Evolutionary conservation across 2,113 vertebrate genomes (phyloP), one percentile per base, ranked within the genome.

Genomic region (Herpailurus yagouaroundi): DNA sequence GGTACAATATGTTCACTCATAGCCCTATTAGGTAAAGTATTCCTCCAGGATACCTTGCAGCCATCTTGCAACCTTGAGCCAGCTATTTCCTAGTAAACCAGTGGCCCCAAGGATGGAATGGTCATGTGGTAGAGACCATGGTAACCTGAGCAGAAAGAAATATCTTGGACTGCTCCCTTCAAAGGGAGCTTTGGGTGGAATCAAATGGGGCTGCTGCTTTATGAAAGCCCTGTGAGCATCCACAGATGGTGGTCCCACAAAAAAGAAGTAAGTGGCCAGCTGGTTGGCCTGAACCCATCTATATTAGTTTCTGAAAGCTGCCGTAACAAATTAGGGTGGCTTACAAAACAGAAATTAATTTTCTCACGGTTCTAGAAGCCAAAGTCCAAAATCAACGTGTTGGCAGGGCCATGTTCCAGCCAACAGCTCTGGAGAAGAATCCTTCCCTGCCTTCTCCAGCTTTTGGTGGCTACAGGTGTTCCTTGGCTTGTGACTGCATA

Each of bases 261-360:
- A 87, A 45, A 38, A 68, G 52, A 29, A 91, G 57, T 29, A 19
- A 11, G 4, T 10, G 60, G 38, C 36, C 81, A 84, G 76, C 14
- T 88, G 63, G 63, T 64, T 57, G 86, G 86, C 85, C 18, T 19
- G 11, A 97, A 15, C 7, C 63, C 76, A 79, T 66, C 15, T 73
- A 52, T 83, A 91, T 96, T 90, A 33, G 6, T 71, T 90, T 86
- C 52, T 64, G 50, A 83, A 95, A 93, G 86, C 86, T 88, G 18
- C 95, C 76, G 66, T 93, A 88, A 77, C 77, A 95, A 86, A 83
- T 68, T 31, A 16, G 12, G 27, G 36, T 93, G 16, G 15, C 76
- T 88, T 82, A 57, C 55, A 71, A 69, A 95, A 79, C 33, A 83
- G 7, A 55, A 79, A 89, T 79, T 4, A 36, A 79, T 95, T 97